Conservation (phyloP, 2,888 invertebrate genomes). For the Hartigia nigra region DNA sequence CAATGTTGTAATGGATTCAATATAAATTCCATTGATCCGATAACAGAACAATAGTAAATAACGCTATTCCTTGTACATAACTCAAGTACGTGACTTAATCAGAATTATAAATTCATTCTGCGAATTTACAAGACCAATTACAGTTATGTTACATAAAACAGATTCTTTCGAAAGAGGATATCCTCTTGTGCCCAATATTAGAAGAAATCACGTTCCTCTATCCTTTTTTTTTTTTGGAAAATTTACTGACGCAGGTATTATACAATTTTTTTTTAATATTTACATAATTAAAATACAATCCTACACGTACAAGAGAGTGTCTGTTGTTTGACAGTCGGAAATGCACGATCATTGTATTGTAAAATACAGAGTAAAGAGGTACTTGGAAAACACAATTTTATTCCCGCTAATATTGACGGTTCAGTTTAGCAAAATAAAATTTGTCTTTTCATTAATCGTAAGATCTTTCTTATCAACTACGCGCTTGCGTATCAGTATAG, state of each 20-base stretch:
- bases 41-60: not conserved
- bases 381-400: not conserved
- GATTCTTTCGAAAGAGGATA: not conserved
- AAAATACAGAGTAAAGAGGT: not conserved
- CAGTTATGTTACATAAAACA: not conserved
- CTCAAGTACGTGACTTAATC: not conserved
- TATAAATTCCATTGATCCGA: not conserved
- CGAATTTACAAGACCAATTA: not conserved
- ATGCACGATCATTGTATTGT: not conserved
- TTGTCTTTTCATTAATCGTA: not conserved
- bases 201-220: not conserved
- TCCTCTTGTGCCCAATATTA: not conserved
- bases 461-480: not conserved
- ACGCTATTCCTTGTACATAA: not conserved
- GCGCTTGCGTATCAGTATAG: not conserved
- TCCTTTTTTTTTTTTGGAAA: too few relatives aligned
- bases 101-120: not conserved
- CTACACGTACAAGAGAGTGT: not conserved
- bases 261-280: not conserved
- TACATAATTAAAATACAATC: not conserved
- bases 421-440: not conserved
- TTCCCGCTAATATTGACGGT: not conserved
- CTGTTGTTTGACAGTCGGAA: not conserved
- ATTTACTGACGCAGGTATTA: too few relatives aligned
- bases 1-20: not conserved